Conservation (phyloP, 2,797 vertebrate genomes). For the Hyperoplus lanceolatus region DNA sequence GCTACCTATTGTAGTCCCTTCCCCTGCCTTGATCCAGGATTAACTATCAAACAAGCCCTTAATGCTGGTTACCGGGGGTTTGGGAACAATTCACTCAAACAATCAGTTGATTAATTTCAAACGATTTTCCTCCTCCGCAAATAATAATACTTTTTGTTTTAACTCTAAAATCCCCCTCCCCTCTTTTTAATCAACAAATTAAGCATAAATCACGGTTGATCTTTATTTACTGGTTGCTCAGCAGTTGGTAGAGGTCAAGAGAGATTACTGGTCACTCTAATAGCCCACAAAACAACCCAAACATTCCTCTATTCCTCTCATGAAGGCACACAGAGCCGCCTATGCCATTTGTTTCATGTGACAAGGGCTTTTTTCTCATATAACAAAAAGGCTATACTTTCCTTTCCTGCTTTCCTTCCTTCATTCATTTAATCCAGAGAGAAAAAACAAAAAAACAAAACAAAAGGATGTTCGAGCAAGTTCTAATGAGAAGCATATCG, state of each 20-base stretch:
- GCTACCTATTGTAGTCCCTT: constrained; percentile 79
- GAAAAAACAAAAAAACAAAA: constrained; percentile 18
- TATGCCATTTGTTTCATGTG: constrained; percentile 28
- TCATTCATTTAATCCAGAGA: not conserved
- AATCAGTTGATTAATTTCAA: constrained; percentile 90
- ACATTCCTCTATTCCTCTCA: constrained; percentile 62
- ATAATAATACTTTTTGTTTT: constrained; percentile 83
- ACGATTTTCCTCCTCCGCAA: constrained; percentile 82
- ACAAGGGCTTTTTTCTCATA: constrained; percentile 22
- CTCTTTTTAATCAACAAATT: constrained; percentile 89
- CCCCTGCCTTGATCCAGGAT: constrained; percentile 84
- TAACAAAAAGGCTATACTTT: constrained; percentile 1
- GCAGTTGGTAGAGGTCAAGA: constrained; percentile 84
- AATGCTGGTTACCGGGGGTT: constrained; percentile 83
- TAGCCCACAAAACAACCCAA: constrained; percentile 70
- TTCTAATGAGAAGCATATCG: constrained; percentile 75
- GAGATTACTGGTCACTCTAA: constrained; percentile 78
- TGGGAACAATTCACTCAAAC: constrained; percentile 84
- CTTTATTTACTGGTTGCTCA: constrained; percentile 85
- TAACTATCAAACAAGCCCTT: constrained; percentile 82
- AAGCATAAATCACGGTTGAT: constrained; percentile 88
- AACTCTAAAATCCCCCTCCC: constrained; percentile 69
- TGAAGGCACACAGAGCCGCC: constrained; percentile 35
- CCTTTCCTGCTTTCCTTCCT: not conserved
- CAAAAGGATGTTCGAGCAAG: constrained; percentile 52